Conservation (phyloP, 1,140 invertebrate species). For the Macrobrachium nipponense region DNA sequence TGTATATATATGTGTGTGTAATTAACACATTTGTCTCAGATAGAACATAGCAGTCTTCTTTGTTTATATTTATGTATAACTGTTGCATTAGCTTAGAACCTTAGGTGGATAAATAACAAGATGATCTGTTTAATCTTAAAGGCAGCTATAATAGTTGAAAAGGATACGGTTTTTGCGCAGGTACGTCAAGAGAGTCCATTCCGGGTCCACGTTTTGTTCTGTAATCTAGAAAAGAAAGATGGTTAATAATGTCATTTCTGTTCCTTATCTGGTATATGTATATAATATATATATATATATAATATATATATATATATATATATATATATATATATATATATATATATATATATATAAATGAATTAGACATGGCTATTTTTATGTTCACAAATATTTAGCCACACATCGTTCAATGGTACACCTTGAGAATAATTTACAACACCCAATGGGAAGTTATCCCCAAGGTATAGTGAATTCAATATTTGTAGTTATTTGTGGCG, state of each 20-base stretch:
- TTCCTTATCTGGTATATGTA: no score
- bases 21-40: no score
- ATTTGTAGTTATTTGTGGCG: no score
- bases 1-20: not conserved
- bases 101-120: no score
- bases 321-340: constrained; percentile 18
- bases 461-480: no score
- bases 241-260: not conserved
- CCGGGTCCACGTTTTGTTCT: constrained; percentile 81
- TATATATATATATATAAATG: constrained; percentile 3
- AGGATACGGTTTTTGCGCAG: constrained; percentile 78
- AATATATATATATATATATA: not conserved
- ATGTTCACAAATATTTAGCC: not conserved
- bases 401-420: not conserved
- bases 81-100: no score
- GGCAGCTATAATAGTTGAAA: not conserved
- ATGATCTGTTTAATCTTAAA: no score
- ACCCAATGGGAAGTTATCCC: no score
- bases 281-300: no score
- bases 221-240: constrained; percentile 73
- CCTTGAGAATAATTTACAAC: no score
- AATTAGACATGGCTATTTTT: not conserved
- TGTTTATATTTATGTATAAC: no score
- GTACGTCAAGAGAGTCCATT: constrained; percentile 87
- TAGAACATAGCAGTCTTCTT: no score